Conservation (phyloP, 2,113 vertebrate species). For the Struthidea cinerea region DNA sequence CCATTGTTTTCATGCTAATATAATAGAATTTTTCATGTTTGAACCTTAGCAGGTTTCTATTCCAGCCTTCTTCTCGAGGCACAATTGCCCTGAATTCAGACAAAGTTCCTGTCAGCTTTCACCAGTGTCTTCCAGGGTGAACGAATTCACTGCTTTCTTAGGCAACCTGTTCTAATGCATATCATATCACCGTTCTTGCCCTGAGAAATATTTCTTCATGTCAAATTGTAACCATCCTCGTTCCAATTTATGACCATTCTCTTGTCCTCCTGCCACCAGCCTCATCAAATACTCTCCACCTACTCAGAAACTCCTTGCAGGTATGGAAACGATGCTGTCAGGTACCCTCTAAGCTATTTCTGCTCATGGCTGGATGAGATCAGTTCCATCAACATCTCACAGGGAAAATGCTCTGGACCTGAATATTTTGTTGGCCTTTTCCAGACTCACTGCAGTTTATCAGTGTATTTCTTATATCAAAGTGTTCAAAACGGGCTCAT, state of each 20-base stretch:
- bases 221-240: fast-evolving
- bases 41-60: neutral
- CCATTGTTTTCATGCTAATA: neutral
- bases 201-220: neutral
- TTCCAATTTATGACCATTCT: neutral
- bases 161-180: neutral
- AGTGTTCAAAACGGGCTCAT: neutral
- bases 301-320: neutral
- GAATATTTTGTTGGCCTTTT: neutral
- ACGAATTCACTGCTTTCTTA: neutral
- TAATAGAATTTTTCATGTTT: neutral
- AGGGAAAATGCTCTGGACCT: neutral
- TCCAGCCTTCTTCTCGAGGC: neutral
- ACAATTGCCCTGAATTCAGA: neutral
- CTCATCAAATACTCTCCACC: neutral
- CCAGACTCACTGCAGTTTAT: neutral
- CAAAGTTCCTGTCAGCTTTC: neutral
- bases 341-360: neutral
- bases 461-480: neutral
- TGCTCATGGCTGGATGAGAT: neutral
- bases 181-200: neutral
- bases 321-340: neutral
- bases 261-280: neutral
- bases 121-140: neutral
- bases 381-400: neutral